Evolutionary conservation across 1,140 invertebrate species (phyloP).

Genomic region (Eurosta solidaginis): DNA sequence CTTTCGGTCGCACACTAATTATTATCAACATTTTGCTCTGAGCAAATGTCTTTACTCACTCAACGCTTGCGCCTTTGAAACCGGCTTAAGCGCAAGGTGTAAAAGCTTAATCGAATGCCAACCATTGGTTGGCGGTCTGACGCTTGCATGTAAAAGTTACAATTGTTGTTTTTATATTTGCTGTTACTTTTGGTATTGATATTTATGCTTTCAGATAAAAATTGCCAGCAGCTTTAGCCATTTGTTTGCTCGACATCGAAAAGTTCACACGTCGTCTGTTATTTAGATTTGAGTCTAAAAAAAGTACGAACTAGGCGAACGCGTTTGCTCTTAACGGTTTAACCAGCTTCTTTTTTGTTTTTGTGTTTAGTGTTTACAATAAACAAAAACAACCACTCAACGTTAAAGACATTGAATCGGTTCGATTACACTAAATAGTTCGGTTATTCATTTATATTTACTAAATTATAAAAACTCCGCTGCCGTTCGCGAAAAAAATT

Average conservation of each 20-base stretch:
- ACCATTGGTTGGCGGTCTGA: neutral
- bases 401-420: no score
- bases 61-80: constrained; percentile 1
- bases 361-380: no score
- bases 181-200: neutral
- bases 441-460: no score
- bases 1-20: no score
- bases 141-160: neutral
- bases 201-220: neutral
- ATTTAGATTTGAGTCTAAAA: no score
- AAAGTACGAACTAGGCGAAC: no score
- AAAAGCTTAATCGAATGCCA: neutral
- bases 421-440: no score
- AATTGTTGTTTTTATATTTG: neutral
- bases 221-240: neutral
- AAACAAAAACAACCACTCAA: neutral
- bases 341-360: no score
- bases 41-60: neutral
- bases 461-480: neutral
- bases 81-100: neutral
- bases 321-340: no score
- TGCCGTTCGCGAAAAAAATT: neutral
- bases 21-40: neutral
- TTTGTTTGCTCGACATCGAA: neutral
- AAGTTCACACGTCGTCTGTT: neutral